These are phyloP conservation scores for Anhinga anhinga DNA, from an alignment of 2,113 vertebrate genomes.

Conservation along the genomic window DNA sequence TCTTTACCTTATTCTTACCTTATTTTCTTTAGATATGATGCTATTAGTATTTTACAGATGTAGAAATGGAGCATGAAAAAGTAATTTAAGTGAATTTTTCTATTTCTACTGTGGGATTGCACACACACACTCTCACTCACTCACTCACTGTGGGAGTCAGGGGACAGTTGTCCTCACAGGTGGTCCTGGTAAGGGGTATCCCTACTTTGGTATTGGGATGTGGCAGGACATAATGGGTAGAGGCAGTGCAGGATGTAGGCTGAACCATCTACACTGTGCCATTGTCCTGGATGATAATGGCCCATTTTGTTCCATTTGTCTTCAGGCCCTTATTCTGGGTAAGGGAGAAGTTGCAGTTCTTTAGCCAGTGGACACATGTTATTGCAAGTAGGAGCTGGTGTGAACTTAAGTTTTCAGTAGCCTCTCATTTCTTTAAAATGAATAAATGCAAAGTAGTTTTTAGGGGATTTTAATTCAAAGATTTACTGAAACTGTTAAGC, in stretches of 20 bases:
- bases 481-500: not conserved
- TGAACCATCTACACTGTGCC: not conserved
- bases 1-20: not conserved
- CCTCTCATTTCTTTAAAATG: not conserved
- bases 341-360: not conserved
- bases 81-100: not conserved
- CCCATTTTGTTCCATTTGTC: not conserved
- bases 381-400: not conserved
- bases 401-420: not conserved
- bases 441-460: not conserved
- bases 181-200: not conserved
- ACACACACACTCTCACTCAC: too few relatives aligned
- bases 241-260: not conserved
- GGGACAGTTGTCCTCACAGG: not conserved
- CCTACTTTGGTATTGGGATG: not conserved
- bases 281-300: not conserved
- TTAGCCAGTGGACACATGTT: not conserved
- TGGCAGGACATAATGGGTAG: not conserved
- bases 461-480: not conserved
- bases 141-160: not conserved
- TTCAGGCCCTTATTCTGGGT: not conserved
- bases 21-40: not conserved
- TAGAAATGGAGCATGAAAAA: not conserved
- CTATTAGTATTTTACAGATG: not conserved
- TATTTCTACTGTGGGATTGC: not conserved